phyloP scores from a whole-genome alignment of 2,797 vertebrate species.

The Selene dorsalis region DNA sequence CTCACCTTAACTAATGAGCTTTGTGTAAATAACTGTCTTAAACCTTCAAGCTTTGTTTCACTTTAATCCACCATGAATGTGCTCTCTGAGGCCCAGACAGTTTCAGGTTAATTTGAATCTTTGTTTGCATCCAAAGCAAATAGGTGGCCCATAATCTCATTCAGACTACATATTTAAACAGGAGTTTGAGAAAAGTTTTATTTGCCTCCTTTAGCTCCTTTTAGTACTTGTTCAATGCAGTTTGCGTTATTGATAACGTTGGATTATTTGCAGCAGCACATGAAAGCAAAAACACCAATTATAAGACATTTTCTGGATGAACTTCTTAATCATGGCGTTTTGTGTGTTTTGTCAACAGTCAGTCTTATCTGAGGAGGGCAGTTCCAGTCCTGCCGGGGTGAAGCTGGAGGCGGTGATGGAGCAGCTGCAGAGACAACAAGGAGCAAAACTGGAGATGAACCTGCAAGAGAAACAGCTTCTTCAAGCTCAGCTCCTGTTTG shows the following conservation, averaged over 20 bases:
- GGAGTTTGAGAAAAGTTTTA: background rate
- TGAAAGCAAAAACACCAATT: background rate
- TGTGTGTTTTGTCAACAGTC: slow-evolving; percentile 64
- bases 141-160: background rate
- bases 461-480: slow-evolving; percentile 89
- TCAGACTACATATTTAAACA: background rate
- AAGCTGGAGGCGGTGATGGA: slow-evolving; percentile 93
- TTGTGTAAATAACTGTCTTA: slow-evolving; percentile 23
- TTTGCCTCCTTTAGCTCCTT: background rate
- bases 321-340: background rate
- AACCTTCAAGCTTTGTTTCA: slow-evolving; percentile 7
- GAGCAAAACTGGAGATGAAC: slow-evolving; percentile 88
- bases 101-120: background rate
- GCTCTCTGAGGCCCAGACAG: background rate
- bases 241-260: background rate
- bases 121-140: background rate
- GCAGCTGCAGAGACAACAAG: slow-evolving; percentile 92
- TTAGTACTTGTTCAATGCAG: slow-evolving; percentile 4
- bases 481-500: slow-evolving; percentile 89
- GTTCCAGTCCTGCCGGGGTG: slow-evolving; percentile 83
- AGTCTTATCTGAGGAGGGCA: slow-evolving; percentile 77
- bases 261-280: background rate
- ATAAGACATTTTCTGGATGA: background rate
- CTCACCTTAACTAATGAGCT: background rate
- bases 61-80: background rate